Evolutionary conservation across 2,888 invertebrate genomes (phyloP), one percentile per base, ranked within the genome.

Genomic region (Eulithis prunata): DNA sequence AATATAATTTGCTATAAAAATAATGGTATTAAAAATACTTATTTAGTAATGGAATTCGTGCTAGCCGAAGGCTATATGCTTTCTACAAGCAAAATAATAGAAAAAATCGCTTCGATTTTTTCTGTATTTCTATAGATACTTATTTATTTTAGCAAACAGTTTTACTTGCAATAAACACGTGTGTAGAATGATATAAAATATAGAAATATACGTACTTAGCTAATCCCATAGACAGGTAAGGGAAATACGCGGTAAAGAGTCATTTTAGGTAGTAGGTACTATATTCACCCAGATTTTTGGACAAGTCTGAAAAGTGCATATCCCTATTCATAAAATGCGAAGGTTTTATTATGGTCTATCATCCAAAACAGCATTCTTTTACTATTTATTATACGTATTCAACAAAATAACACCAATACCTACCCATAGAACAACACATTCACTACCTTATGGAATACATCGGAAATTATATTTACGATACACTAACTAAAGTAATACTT

Each of bases 401-500:
- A 56, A 62, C 41, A 57, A 21, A 49, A 62, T 14, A 46, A 57
- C 32, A 80, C 78, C 78, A 80, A 78, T 68, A 74, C 71, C 81
- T 68, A 74, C 71, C 81, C 75, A 70, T 60, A 66, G 63, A 62
- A 38, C 46, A 84, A 79, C 72, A 85, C 78, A 81, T 81, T 78
- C 71, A 64, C 69, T 82, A 78, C 80, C 78, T 88, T 90, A 91
- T 90, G 90, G 89, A 91, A 91, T 90, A 83, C 85, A 86, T 85
- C 78, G 78, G 84, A 86, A 86, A 86, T 84, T 80, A 84, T 82
- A 78, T 83, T 85, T 84, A 84, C 76, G 73, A 87, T 84, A 86
- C 81, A 84, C 87, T 88, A 87, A 85, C 87, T 88, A 89, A 87
- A 89, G 85, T 88, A 91, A 91, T 90, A 91, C 90, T 89, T 91